A percentile compares a stretch with the other conserved stretches of the same genome.
These are phyloP conservation scores for Gymnarchus niloticus DNA, from an alignment of 2,113 vertebrate genomes.

Conservation along the genomic window DNA sequence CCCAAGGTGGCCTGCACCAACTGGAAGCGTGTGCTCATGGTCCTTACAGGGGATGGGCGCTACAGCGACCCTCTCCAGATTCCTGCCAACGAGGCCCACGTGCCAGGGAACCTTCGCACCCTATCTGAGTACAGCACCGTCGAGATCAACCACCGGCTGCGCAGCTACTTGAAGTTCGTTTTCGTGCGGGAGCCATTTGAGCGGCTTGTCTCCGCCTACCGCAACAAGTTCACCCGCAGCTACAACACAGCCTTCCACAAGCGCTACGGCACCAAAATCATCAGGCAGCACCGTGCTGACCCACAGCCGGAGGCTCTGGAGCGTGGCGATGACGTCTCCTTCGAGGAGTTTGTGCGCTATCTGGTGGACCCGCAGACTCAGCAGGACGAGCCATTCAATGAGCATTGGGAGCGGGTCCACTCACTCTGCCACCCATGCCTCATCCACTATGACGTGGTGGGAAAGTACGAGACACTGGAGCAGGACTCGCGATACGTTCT, in stretches of 20 bases:
- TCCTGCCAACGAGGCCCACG: constrained; percentile 78
- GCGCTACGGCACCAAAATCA: constrained; percentile 83
- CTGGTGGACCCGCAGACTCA: constrained; percentile 82
- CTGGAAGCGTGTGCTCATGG: constrained; percentile 92
- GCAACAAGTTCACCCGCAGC: constrained; percentile 84
- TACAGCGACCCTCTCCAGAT: constrained; percentile 70
- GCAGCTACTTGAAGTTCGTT: constrained; percentile 85
- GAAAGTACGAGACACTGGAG: constrained; percentile 90
- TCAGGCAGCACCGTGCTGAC: constrained; percentile 70
- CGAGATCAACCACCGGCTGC: constrained; percentile 81
- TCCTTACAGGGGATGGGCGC: constrained; percentile 70
- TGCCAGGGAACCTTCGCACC: constrained; percentile 71
- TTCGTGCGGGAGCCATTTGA: constrained; percentile 91
- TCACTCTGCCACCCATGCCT: constrained; percentile 90
- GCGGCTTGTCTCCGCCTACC: constrained; percentile 86
- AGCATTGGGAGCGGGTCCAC: constrained; percentile 90
- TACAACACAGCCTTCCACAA: constrained; percentile 88
- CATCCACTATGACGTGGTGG: constrained; percentile 85
- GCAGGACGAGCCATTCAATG: constrained; percentile 82
- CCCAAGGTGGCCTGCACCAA: constrained; percentile 93
- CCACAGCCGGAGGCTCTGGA: constrained; percentile 68
- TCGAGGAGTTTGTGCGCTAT: constrained; percentile 89
- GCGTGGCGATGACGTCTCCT: constrained; percentile 78
- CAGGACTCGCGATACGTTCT: constrained; percentile 85
- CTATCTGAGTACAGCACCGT: constrained; percentile 76